Evolutionary conservation across 92 coral and sea anemone species (phyloP).

Genomic region (Paramuricea clavata): DNA sequence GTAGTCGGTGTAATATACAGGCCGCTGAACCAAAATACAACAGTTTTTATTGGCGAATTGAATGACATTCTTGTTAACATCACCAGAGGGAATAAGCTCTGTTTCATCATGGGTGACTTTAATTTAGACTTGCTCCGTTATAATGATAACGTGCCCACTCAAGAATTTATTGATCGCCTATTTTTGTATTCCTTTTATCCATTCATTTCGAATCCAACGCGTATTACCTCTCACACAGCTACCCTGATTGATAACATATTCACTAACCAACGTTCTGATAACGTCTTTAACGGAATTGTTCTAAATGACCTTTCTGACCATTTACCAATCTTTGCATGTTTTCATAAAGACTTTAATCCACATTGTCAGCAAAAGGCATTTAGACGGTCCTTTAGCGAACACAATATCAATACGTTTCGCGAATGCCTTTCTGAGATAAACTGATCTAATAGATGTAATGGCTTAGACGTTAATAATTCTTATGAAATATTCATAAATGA

Average conservation of each 20-base stretch:
- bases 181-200: conserved; percentile 29
- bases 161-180: conserved; percentile 45
- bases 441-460: conserved; percentile 23
- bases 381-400: conserved; percentile 8
- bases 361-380: conserved; percentile 19
- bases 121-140: conserved; percentile 16
- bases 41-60: no score
- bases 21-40: no score
- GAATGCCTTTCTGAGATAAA: conserved; percentile 37
- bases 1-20: no score
- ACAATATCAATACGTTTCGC: conserved; percentile 26
- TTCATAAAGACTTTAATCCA: neutral
- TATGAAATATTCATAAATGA: conserved; percentile 24
- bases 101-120: conserved; percentile 39
- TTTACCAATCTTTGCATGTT: conserved; percentile 53
- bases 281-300: conserved; percentile 29
- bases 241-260: conserved; percentile 41
- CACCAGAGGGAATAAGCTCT: conserved; percentile 24
- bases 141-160: conserved; percentile 29
- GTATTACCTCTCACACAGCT: no score
- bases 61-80: neutral
- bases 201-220: conserved; percentile 17
- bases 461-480: conserved; percentile 29
- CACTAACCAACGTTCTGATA: conserved; percentile 19
- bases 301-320: conserved; percentile 60